These are phyloP conservation scores for Carlito syrichta DNA, from an alignment of 2,113 vertebrate species.

Conservation along the genomic window DNA sequence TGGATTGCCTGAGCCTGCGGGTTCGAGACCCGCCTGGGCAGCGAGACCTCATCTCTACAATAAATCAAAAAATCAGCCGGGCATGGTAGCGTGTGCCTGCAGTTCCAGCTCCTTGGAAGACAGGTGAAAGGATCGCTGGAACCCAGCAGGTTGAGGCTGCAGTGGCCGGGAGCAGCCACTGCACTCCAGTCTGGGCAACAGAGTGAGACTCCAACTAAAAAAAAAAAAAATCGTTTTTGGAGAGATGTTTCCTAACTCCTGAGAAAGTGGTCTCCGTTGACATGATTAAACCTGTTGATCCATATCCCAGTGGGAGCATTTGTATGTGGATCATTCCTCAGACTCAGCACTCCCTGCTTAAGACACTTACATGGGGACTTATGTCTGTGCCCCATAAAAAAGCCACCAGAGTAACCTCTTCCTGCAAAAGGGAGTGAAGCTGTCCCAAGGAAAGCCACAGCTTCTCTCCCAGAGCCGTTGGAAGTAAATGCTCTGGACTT, in stretches of 20 bases:
- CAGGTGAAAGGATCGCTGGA: too few species aligned
- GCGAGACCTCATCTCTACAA: too few species aligned
- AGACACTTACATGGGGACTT: neutral
- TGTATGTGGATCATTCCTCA: neutral
- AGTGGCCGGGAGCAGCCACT: too few species aligned
- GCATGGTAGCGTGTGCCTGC: too few species aligned
- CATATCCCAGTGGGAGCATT: accelerated
- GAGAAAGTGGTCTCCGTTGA: neutral
- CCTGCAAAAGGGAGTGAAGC: neutral
- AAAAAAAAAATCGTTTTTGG: neutral
- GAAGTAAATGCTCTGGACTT: neutral
- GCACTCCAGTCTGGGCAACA: too few species aligned
- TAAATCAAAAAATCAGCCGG: too few species aligned
- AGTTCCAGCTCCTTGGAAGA: too few species aligned
- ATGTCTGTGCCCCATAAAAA: neutral
- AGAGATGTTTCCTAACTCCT: neutral
- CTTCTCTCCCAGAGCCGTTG: neutral
- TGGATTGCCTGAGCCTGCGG: too few species aligned
- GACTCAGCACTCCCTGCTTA: accelerated
- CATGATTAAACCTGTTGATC: neutral
- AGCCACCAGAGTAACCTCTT: neutral
- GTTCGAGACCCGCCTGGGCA: too few species aligned
- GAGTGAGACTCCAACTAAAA: too few species aligned
- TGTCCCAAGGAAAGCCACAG: neutral
- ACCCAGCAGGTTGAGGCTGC: too few species aligned